Percentiles rank a stretch among this genome's conserved stretches.
Evolutionary conservation across 2,888 invertebrate species (phyloP).

Genomic region (Drosophila fulvimacula): DNA sequence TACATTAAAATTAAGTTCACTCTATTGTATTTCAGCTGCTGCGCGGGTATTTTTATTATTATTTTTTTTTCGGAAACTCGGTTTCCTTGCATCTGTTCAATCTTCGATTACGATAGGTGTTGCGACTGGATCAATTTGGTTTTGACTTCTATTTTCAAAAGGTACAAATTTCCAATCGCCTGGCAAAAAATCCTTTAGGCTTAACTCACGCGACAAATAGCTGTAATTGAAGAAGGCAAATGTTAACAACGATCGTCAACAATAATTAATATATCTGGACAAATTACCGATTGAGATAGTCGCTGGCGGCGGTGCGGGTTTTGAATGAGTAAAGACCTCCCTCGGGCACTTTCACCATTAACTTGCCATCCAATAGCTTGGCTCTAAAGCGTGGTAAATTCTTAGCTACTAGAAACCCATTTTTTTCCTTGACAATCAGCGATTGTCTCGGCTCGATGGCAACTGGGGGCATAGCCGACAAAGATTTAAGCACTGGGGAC

Average conservation of each 20-base stretch:
- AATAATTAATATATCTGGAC: not conserved
- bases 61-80: slow-evolving; percentile 4
- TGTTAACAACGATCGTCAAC: not conserved
- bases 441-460: slow-evolving; percentile 5
- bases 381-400: slow-evolving; percentile 73
- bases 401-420: slow-evolving; percentile 70
- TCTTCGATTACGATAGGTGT: slow-evolving; percentile 74
- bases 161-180: slow-evolving; percentile 67
- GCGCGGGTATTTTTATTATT: slow-evolving; percentile 38
- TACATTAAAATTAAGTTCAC: slow-evolving; percentile 64
- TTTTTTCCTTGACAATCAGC: slow-evolving; percentile 15
- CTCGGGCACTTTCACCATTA: slow-evolving; percentile 75
- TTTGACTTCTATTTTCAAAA: not conserved
- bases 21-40: slow-evolving; percentile 18
- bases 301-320: slow-evolving; percentile 57
- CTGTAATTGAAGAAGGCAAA: slow-evolving; percentile 40
- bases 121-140: not conserved
- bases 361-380: slow-evolving; percentile 65
- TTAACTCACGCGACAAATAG: slow-evolving; percentile 35
- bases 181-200: slow-evolving; percentile 38
- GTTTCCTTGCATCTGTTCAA: slow-evolving; percentile 29
- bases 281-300: slow-evolving; percentile 80
- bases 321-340: slow-evolving; percentile 67
- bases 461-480: not conserved
- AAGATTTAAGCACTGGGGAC: slow-evolving; percentile 9